These are phyloP conservation scores for Oplegnathus fasciatus DNA, from an alignment of 2,113 vertebrate species.

Conservation along the genomic window DNA sequence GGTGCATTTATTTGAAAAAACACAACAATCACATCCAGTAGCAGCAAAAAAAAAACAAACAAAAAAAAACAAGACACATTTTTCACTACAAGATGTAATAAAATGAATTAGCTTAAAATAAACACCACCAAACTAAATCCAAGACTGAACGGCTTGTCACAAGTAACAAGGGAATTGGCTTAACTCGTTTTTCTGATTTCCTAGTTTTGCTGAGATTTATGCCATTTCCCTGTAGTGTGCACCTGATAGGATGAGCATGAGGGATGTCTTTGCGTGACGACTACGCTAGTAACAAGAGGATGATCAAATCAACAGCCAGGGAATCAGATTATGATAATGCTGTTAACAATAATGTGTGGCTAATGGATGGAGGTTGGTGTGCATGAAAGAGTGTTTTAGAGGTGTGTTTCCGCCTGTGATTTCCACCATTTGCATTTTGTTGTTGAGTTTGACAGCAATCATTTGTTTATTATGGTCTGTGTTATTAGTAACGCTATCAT, in stretches of 20 bases:
- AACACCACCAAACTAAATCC: conserved; percentile 4
- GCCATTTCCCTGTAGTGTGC: conserved; percentile 59
- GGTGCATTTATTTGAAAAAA: background rate
- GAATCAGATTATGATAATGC: conserved; percentile 84
- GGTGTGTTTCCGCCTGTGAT: conserved; percentile 60
- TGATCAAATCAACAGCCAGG: conserved; percentile 81
- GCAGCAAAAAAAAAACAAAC: background rate
- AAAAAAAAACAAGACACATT: rapidly evolving
- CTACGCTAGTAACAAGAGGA: conserved; percentile 81
- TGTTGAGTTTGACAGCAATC: background rate
- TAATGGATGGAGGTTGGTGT: conserved; percentile 79
- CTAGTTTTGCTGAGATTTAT: conserved; percentile 75
- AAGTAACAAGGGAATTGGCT: conserved; percentile 54
- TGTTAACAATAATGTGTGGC: conserved; percentile 84
- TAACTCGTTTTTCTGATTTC: conserved; percentile 64
- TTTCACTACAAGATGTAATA: background rate
- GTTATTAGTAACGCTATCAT: background rate
- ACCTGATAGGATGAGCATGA: conserved; percentile 75
- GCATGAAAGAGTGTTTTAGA: conserved; percentile 73
- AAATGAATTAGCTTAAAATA: conserved; percentile 23
- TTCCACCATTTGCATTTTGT: conserved; percentile 40
- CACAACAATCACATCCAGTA: background rate
- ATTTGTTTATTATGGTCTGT: background rate
- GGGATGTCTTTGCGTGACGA: conserved; percentile 79
- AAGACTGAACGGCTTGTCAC: conserved; percentile 41